Evolutionary conservation across 2,797 vertebrate genomes (phyloP), one percentile per base, ranked within the genome.

Genomic region (Eutrigla gurnardus): DNA sequence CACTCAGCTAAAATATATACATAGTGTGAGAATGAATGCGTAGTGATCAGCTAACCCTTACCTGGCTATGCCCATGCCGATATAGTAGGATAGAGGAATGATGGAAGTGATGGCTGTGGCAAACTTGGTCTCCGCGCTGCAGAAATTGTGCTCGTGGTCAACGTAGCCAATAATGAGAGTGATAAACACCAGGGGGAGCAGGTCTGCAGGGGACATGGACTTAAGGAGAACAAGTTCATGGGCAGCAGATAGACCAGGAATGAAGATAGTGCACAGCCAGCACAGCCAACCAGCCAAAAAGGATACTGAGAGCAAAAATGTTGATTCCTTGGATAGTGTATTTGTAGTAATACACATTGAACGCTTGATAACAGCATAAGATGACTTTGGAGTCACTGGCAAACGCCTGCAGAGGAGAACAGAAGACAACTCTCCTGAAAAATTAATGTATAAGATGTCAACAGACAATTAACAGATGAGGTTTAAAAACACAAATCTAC

Each of bases 11-110:
- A 25, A 25, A 25, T 2, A 25, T 25, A 25, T 25, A 25, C 25
- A 1, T 1, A 25, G 25, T 25, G 25, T 25, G 25, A 25, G 25
- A 25, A 25, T 25, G 25, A 25, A 25, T 25, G 25, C 25, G 25
- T 25, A 25, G 25, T 25, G 1, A 25, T 25, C 25, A 1, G 25
- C 25, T 25, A 13, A 14, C 7, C 3, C 15, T 88, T 91, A 97
- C 96, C 97, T 97, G 81, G 97, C 96, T 1, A 97, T 98, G 17
- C 96, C 96, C 96, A 97, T 97, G 49, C 96, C 97, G 0, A 97
- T 98, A 82, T 95, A 97, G 84, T 97, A 97, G 33, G 97, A 97
- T 0, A 97, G 91, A 0, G 96, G 97, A 74, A 97, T 96, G 78
- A 97, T 96, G 77, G 96, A 96, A 50, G 88, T 82, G 71, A 97